phyloP scores from a whole-genome alignment of 2,797 vertebrate genomes.

The Rousettus madagascariensis region DNA sequence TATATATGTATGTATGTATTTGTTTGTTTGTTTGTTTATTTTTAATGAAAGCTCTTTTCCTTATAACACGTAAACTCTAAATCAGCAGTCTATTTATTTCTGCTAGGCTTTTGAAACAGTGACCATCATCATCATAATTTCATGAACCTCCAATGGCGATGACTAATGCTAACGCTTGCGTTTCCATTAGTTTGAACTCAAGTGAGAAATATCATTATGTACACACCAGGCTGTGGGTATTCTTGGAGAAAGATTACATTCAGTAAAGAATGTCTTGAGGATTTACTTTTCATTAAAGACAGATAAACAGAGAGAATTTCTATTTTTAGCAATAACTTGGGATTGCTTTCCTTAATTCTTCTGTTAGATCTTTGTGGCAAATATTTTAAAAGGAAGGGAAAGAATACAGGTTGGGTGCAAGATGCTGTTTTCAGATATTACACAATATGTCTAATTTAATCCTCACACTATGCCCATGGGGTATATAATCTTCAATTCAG shows the following conservation, averaged over 20 bases:
- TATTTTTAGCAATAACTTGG: neutral
- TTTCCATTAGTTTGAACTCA: neutral
- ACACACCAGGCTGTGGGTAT: neutral
- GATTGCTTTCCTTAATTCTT: neutral
- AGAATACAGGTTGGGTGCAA: neutral
- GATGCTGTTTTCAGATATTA: neutral
- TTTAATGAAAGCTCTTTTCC: neutral
- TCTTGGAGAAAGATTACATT: neutral
- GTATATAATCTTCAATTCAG: neutral
- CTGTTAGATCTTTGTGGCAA: neutral
- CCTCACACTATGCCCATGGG: neutral
- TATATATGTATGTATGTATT: too few species aligned
- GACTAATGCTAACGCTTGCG: neutral
- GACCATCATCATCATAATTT: neutral
- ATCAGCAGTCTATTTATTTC: neutral
- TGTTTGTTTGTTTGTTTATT: too few species aligned
- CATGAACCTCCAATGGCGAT: neutral
- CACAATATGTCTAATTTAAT: neutral
- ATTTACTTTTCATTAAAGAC: constrained; percentile 35
- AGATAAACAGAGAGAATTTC: neutral
- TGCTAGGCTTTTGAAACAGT: neutral
- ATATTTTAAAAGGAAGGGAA: neutral
- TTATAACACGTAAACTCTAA: neutral
- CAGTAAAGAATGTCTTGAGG: neutral
- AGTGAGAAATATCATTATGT: neutral